Base-by-base conservation (phyloP, 2,888 invertebrate genomes). In the Callyntrura sp. region DNA sequence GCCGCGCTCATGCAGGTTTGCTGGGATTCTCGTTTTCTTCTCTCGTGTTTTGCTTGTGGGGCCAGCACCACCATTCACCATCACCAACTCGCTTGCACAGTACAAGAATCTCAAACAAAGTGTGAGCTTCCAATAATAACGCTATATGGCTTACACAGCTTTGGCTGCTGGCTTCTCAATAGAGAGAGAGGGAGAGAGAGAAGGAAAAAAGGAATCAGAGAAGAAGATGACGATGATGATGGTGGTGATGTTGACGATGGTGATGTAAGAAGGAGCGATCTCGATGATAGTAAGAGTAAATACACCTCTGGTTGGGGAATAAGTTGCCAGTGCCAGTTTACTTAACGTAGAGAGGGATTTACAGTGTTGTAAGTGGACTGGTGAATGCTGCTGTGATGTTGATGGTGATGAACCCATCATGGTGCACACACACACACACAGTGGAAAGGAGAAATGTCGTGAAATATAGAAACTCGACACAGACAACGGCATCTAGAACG, bases 81-180 rank as follows among this genome's bases (percentile, higher is more conserved):
- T n/a, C n/a, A 62, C 11, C 23, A 62, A 5, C n/a, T n/a, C 17
- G 82, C 6, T 14, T 14, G 28, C 17, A 45, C n/a, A 43, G 12
- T 25, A 70, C 28, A 23, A 85, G 45, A 45, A 51, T 86, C 86
- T 86, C 65, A 65, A 78, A 51, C 68, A 68, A 68, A 25, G 65
- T 65, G 65, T 65, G 12, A 5, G 25, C 23, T n/a, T n/a, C n/a
- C n/a, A n/a, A n/a, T n/a, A n/a, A n/a, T n/a, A n/a, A n/a, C n/a
- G n/a, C n/a, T n/a, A n/a, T n/a, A n/a, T n/a, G 4, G 60, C 12
- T 4, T 23, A 6, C 23, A 11, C 20, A 20, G 60, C 76, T 65
- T 45, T 78, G 85, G 65, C 60, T 45, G 11, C n/a, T 60, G 2
- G 60, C 60, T 55, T n/a, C 55, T 14, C 55, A n/a, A n/a, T n/a